Base-by-base conservation (phyloP, 2,113 vertebrate species). In the Steatornis caripensis region DNA sequence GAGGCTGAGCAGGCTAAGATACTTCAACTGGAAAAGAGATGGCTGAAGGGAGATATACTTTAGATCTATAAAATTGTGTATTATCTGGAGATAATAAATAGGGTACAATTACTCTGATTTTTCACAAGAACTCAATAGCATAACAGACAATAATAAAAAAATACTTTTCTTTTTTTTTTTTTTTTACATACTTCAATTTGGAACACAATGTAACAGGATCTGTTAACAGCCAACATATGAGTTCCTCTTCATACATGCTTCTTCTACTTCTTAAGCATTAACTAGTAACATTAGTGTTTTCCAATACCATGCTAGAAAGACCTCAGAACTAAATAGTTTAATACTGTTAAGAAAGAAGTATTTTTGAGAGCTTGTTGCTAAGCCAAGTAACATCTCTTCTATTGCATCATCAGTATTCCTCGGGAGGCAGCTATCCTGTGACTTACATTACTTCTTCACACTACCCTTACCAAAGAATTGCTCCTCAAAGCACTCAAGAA, bases 381-480 rank as follows among this genome's bases (percentile, higher is more conserved):
- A 79, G 32, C 11, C 15, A 22, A 60, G 57, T 94, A 76, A 69
- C 43, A 10, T 83, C 36, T 92, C 34, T 89, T 48, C 43, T 88
- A 11, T 91, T 22, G 14, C 55, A 12, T 61, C 89, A 36, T 12
- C 97, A 99, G 99, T 98, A 99, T 72, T 96, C 98, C 23, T 94
- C 98, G 5, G 98, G 97, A 87, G 68, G 97, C 90, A 96, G 97
- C 91, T 99, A 98, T 66, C 95, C 98, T 7, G 97, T 98, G 68
- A 98, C 98, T 65, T 98, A 98, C 34, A 96, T 98, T 64, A 84
- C 95, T n/a, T 96, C 97, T 36, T 95, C 98, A 22, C 98, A 98
- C 85, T 99, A 99, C 71, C 98, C 98, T 16, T 98, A 98, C 95
- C 98, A 99, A 94, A 98, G 98, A 85, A 97, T 99, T 10, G 97